Conservation (phyloP, 92 coral and sea anemone species). For the Isaurus tuberculatus region DNA sequence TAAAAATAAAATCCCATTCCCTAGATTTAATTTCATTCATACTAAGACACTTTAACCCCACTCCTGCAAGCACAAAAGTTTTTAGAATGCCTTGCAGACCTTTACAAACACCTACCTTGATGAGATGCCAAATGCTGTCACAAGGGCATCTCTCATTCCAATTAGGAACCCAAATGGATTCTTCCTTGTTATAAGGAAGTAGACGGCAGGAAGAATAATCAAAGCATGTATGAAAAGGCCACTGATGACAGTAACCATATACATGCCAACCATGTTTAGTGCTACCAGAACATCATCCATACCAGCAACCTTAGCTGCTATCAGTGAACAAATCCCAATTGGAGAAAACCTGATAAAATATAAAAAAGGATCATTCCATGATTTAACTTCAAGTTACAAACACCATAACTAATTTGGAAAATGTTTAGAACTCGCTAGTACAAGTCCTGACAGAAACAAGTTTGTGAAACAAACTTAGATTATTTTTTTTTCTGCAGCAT, state of each 20-base stretch:
- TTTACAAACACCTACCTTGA: slow-evolving; percentile 68
- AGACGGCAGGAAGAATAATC: slow-evolving; percentile 75
- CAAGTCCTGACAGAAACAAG: too few species aligned
- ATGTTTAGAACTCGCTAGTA: too few species aligned
- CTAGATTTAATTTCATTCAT: too few species aligned
- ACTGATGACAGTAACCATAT: slow-evolving; percentile 87
- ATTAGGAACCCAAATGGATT: slow-evolving; percentile 78
- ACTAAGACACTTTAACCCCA: too few species aligned
- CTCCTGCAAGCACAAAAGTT: too few species aligned
- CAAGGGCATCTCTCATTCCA: slow-evolving; percentile 93
- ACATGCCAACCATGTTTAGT: slow-evolving; percentile 78
- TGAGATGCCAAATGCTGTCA: slow-evolving; percentile 94
- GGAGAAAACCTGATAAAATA: slow-evolving; percentile 80
- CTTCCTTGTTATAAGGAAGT: slow-evolving; percentile 73
- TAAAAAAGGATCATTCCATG: neutral
- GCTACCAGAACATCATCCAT: slow-evolving; percentile 77
- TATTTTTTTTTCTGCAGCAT: too few species aligned
- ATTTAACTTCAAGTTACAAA: neutral
- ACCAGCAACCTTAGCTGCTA: slow-evolving; percentile 90
- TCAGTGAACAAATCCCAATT: slow-evolving; percentile 92
- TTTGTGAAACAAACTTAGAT: too few species aligned
- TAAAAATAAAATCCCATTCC: too few species aligned
- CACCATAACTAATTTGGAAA: too few species aligned
- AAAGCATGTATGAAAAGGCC: slow-evolving; percentile 85
- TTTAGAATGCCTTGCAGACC: too few species aligned